Evolutionary conservation across 2,797 vertebrate species (phyloP), one percentile per base, ranked within the genome.

Genomic region (Acipenser ruthenus): DNA sequence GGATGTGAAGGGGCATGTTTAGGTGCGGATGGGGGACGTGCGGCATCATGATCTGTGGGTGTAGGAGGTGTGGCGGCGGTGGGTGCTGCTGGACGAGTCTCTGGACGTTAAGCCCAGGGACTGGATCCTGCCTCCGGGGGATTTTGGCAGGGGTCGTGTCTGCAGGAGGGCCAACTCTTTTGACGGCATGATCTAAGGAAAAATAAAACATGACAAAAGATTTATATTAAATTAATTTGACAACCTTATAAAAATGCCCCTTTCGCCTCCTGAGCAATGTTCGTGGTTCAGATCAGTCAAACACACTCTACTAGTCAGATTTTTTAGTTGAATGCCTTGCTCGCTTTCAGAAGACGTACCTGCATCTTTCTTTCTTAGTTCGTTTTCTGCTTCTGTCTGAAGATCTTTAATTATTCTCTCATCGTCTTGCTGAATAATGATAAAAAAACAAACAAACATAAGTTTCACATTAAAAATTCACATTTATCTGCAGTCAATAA

Each of bases 371-470:
- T 94, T 94, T 73, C 83, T 95, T 62, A 97, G 92, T 65, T 97
- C 93, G 0, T 93, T 92, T 79, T 98, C 95, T 0, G 93, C 96
- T 62, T 96, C 93, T 70, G 90, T 96, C 83, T 97, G 96, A 79
- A 98, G 96, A 69, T 96, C 94, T 77, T 95, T 92, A 66, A 98
- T 98, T 63, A 96, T 91, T 72, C 93, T 91, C 84, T 97, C 94
- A 0, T 98, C 95, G 1, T 98, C 95, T 83, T 96, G 92, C 96
- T 98, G 77, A 65, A 74, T 37, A 37, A 37, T 37, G 23, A 37
- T 18, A 18, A 18, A 18, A n/a, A 62, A 50, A 11, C 11, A 8
- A 37, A 37, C 5, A 37, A 37, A 37, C 1, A 37, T 1, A 37
- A 37, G 37, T 37, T 37, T 37, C 1, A 1, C 4, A 37, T 37